Evolutionary conservation across 1,140 invertebrate species (phyloP).

Genomic region (Halesus radiatus): DNA sequence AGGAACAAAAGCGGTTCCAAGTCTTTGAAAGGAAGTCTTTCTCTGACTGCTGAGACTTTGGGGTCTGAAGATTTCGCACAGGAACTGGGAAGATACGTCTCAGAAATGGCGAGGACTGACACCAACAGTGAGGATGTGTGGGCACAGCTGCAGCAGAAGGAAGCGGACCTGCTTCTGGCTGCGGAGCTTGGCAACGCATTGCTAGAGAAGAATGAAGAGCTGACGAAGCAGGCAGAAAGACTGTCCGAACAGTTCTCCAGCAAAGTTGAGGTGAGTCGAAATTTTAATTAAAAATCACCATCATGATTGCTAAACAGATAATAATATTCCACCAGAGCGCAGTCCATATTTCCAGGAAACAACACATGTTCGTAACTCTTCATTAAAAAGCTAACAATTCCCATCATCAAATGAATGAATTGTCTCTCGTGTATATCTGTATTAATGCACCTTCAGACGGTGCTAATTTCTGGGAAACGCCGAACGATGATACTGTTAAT

Average conservation of each 20-base stretch:
- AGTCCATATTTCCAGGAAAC: too few species aligned
- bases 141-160: conserved; percentile 90
- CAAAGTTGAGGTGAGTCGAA: conserved; percentile 88
- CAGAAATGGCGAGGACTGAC: conserved; percentile 71
- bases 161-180: conserved; percentile 91
- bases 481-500: too few species aligned
- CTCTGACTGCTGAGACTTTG: conserved; percentile 58
- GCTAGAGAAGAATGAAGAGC: conserved; percentile 93
- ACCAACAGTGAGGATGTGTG: conserved; percentile 79
- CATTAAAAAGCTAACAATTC: too few species aligned
- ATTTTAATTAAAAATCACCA: neutral
- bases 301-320: too few species aligned
- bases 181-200: conserved; percentile 96
- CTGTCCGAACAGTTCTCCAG: conserved; percentile 90
- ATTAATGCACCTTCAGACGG: too few species aligned
- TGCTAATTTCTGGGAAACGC: too few species aligned
- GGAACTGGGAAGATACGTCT: conserved; percentile 73
- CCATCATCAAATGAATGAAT: too few species aligned
- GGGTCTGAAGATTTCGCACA: conserved; percentile 70
- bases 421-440: too few species aligned
- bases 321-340: too few species aligned
- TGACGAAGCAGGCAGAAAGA: conserved; percentile 88
- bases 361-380: too few species aligned
- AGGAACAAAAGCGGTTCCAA: conserved; percentile 49
- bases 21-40: conserved; percentile 34